Evolutionary conservation across 2,113 vertebrate species (phyloP).

Genomic region (Bagarius yarrelli): DNA sequence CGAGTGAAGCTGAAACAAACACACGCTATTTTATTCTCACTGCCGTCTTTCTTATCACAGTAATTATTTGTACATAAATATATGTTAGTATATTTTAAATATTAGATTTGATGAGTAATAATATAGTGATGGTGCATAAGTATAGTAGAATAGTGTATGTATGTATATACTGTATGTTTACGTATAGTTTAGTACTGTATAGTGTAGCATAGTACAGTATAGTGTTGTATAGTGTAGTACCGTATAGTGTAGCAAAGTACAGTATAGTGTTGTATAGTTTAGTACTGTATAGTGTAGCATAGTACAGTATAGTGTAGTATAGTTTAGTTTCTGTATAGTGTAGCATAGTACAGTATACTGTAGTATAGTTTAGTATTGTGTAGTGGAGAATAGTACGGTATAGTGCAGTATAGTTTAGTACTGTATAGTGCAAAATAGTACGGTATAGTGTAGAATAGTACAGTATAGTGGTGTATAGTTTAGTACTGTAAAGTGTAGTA

Average conservation of each 20-base stretch:
- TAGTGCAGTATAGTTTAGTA: neutral
- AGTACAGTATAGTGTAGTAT: neutral
- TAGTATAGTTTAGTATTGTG: neutral
- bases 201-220: neutral
- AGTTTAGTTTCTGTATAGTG: too few species aligned
- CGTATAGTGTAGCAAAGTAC: too few species aligned
- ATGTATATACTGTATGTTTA: too few species aligned
- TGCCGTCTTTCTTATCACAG: too few species aligned
- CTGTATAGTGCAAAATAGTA: neutral
- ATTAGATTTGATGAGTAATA: neutral
- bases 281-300: neutral
- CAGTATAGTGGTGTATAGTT: too few species aligned
- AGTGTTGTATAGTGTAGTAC: too few species aligned
- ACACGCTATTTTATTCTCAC: neutral
- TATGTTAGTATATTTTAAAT: neutral
- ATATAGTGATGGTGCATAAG: neutral
- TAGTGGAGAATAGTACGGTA: too few species aligned
- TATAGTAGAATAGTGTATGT: neutral
- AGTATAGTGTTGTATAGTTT: too few species aligned
- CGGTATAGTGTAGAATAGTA: neutral
- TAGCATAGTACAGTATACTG: too few species aligned
- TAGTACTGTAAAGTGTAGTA: too few species aligned
- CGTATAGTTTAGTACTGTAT: too few species aligned
- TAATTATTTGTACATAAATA: neutral
- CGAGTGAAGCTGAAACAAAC: constrained; percentile 26